Evolutionary conservation across 2,797 vertebrate genomes (phyloP), one percentile per base, ranked within the genome.

Genomic region (Thripadectes ignobilis): DNA sequence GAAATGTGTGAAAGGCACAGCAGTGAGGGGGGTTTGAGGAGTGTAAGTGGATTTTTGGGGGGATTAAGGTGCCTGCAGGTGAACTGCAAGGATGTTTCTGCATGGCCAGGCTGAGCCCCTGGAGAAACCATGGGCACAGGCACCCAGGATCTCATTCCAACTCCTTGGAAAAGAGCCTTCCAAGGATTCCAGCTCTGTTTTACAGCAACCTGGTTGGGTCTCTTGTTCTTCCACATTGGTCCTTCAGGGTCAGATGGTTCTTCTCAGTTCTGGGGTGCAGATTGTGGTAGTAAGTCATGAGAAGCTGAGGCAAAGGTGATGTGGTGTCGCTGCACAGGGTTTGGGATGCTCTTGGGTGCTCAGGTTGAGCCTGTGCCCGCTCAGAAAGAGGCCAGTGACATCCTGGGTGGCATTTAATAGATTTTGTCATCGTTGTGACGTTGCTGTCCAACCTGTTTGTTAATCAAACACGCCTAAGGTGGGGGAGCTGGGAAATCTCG

Each of bases 291-390:
- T 4, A 46, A 46, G 41, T 43, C 10, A 7, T 4, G 26, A 79
- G 39, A 49, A 49, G 4, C 29, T 36, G n/a, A 21, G 87, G 36
- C 3, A 21, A 46, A 66, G 39, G 49, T 41, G 18, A 14, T 4
- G 11, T 48, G 17, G 27, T 63, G 41, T 55, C n/a, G 6, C 1
- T 1, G 51, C 1, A 1, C 4, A 19, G 43, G 5, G 8, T 12
- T 61, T 0, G 5, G 48, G 74, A 21, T 45, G 75, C 29, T 57
- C 20, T 45, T 2, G 2, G 4, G 54, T 19, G 32, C 24, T 18
- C 1, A 2, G 34, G 30, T 43, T 66, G 59, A 10, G 34, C 23
- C 30, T 62, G 43, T 79, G 39, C 18, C 30, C 51, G 8, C 10
- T 58, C 19, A 36, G 65, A 4, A 19, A 1, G 45, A 79, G 22